Evolutionary conservation across 2,888 invertebrate genomes (phyloP), one percentile per base, ranked within the genome.

Genomic region (Drosophila austrosaltans): DNA sequence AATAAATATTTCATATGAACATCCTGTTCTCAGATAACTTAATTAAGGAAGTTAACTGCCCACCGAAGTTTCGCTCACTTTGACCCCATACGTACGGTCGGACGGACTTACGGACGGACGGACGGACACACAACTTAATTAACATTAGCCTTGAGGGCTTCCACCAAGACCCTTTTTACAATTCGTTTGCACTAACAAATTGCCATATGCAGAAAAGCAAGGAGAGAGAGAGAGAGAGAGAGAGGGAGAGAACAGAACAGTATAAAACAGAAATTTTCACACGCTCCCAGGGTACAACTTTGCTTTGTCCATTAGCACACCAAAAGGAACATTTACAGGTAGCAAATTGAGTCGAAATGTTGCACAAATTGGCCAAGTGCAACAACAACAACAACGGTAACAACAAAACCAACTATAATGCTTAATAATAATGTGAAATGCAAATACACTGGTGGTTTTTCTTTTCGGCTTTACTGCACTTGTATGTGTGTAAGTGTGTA

Each of bases 391-490:
- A 25, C 28, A 39, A 40, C 61, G 6, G 10, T 22, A 54, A 40
- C 70, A 57, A 22, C 62, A 48, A 57, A 72, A 56, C 57, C 67
- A 56, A 61, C 61, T 65, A 65, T 59, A 76, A 69, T 63, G 71
- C 75, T 66, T 59, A 76, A 78, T 60, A 72, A 68, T 82, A 82
- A 83, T 77, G 75, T 60, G 74, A 78, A 81, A 84, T 85, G 83
- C 85, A 84, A 85, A 84, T 85, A 85, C 64, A 40, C 72, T 57
- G 69, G 60, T 74, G 79, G 69, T 69, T 70, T 81, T 82, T 76
- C 28, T 20, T 7, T 40, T 63, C 32, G 36, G 39, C 39, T 63
- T 12, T 12, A 22, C 48, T 48, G 25, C 48, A 48, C 7, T 48
- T 48, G 48, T 48, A 25, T 48, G 44, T 48, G 42, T 22, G 22